phyloP scores from a whole-genome alignment of 2,888 invertebrate species.

The Euclidia mi region DNA sequence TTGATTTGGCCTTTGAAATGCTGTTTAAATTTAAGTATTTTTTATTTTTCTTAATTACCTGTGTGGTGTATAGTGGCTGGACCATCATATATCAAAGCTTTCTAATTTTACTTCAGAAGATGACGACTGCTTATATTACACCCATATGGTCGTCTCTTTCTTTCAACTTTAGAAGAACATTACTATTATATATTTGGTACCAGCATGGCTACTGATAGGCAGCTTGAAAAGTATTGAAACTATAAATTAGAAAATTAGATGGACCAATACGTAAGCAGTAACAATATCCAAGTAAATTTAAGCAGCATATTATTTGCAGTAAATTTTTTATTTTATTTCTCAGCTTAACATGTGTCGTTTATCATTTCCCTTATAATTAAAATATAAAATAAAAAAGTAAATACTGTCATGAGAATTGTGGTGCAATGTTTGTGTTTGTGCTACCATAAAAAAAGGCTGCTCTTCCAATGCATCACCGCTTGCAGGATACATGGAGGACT shows the following conservation, averaged over 20 bases:
- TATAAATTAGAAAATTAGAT: not conserved
- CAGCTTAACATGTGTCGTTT: slow-evolving; percentile 62
- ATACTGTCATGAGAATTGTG: slow-evolving; percentile 87
- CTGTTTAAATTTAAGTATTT: slow-evolving; percentile 66
- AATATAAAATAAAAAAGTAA: slow-evolving; percentile 74
- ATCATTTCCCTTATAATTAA: slow-evolving; percentile 40
- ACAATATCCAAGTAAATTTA: slow-evolving; percentile 55
- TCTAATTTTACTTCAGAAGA: too few relatives aligned
- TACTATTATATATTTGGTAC: too few relatives aligned
- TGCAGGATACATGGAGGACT: slow-evolving; percentile 99
- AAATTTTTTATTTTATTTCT: slow-evolving; percentile 47
- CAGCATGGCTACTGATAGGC: too few relatives aligned
- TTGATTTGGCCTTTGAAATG: slow-evolving; percentile 66
- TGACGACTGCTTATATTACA: too few relatives aligned
- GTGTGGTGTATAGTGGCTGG: too few relatives aligned
- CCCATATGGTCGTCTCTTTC: too few relatives aligned
- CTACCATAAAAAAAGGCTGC: slow-evolving; percentile 90
- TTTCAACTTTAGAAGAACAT: too few relatives aligned
- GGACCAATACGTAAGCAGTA: too few relatives aligned
- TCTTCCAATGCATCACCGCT: slow-evolving; percentile 96
- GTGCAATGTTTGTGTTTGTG: slow-evolving; percentile 90
- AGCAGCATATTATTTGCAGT: slow-evolving; percentile 54
- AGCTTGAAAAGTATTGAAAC: not conserved
- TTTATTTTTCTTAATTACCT: not conserved
- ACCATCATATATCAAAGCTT: too few relatives aligned